Evolutionary conservation across 2,113 vertebrate species (phyloP).

Genomic region (Thinocorus orbignyianus): DNA sequence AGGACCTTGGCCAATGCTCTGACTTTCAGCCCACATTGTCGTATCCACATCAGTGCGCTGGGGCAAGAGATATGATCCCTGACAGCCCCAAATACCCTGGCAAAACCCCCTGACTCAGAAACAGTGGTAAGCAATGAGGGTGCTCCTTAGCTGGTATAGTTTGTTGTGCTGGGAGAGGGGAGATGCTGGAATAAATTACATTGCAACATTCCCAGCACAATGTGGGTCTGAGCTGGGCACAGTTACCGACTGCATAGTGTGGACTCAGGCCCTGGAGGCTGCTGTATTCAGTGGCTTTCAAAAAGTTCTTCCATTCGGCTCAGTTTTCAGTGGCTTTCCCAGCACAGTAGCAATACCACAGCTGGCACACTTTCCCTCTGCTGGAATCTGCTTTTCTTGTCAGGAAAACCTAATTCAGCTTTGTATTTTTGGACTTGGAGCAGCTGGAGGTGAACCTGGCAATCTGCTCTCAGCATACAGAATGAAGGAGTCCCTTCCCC

Average conservation of each 20-base stretch:
- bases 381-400: conserved; percentile 59
- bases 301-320: neutral
- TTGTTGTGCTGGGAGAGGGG: neutral
- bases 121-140: neutral
- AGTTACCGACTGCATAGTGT: neutral
- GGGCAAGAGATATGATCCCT: neutral
- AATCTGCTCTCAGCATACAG: neutral
- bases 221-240: neutral
- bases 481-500: neutral
- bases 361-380: conserved; percentile 33
- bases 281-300: conserved; percentile 1
- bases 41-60: neutral
- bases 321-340: conserved; percentile 52
- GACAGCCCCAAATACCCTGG: neutral
- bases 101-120: neutral
- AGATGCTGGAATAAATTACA: neutral
- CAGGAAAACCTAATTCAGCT: conserved; percentile 30
- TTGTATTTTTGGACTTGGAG: conserved; percentile 14
- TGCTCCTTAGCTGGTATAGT: neutral
- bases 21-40: neutral
- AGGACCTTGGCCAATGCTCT: neutral
- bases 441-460: conserved; percentile 41
- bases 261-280: neutral
- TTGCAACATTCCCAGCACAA: neutral
- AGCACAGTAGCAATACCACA: conserved; percentile 46